Conservation (phyloP, 2,888 invertebrate species). For the Epiblema foenella region DNA sequence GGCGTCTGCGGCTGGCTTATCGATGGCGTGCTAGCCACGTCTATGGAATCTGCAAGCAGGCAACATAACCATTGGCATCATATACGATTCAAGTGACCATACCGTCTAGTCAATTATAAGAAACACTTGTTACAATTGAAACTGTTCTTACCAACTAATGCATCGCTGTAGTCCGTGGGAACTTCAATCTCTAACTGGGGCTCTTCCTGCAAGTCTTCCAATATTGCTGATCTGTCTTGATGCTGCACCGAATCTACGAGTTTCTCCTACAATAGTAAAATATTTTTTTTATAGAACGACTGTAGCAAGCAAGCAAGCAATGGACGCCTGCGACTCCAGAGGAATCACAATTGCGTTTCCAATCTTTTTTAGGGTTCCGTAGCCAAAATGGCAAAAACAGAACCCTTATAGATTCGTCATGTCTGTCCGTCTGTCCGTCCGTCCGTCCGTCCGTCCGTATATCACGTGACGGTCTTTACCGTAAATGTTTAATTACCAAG, state of each 20-base stretch:
- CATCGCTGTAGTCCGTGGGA: background rate
- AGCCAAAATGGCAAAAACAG: no score
- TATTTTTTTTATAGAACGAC: no score
- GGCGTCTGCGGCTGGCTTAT: slow-evolving; percentile 38
- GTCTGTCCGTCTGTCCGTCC: no score
- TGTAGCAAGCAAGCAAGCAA: no score
- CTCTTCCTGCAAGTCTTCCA: background rate
- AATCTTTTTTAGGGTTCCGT: no score
- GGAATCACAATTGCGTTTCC: no score
- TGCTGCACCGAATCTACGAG: background rate
- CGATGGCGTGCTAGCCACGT: slow-evolving; percentile 37
- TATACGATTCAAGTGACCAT: background rate
- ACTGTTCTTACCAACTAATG: background rate
- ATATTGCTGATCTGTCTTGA: background rate
- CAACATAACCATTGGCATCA: background rate
- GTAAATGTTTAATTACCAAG: no score
- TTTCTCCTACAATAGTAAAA: background rate
- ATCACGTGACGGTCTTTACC: no score
- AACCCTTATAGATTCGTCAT: no score
- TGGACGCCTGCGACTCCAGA: no score
- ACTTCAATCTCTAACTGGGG: background rate
- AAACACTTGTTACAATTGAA: background rate
- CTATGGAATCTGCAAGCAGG: slow-evolving; percentile 7
- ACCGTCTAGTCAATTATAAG: background rate
- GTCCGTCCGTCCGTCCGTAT: no score